Evolutionary conservation across 2,797 vertebrate species (phyloP).

Genomic region (Mus spretus): DNA sequence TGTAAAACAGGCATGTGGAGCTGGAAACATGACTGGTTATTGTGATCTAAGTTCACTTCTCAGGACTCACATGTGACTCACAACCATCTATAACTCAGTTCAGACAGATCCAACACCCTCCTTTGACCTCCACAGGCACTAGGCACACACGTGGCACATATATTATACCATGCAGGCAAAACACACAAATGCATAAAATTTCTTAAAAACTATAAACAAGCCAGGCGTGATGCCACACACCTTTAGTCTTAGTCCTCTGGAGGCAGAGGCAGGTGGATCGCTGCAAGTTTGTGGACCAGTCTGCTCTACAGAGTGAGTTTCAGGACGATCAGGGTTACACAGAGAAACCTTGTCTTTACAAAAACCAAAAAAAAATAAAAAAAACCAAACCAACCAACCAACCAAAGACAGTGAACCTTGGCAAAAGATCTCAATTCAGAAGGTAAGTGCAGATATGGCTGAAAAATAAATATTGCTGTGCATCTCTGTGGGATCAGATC

Average conservation of each 20-base stretch:
- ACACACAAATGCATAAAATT: background rate
- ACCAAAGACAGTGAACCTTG: background rate
- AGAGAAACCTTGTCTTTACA: background rate
- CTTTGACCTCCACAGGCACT: background rate
- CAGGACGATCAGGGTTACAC: too few relatives aligned
- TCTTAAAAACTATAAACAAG: background rate
- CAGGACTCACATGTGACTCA: background rate
- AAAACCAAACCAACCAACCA: background rate
- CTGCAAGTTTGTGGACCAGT: background rate
- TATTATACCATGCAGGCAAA: background rate
- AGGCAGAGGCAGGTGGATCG: background rate
- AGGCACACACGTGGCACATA: background rate
- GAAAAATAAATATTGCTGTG: background rate
- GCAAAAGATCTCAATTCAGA: slow-evolving; percentile 29
- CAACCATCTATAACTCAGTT: background rate
- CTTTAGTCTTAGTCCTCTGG: background rate
- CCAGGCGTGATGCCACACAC: background rate
- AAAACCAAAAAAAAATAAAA: background rate
- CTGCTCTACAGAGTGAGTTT: too few relatives aligned
- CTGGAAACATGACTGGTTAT: background rate
- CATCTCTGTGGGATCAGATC: background rate
- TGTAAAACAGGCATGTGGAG: background rate
- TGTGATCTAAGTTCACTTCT: background rate
- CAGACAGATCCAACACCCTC: background rate
- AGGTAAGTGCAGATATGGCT: background rate